Percentiles rank a stretch among this genome's conserved stretches.
These are phyloP conservation scores for Lomographa bimaculata DNA, from an alignment of 2,888 invertebrate species.

Conservation along the genomic window DNA sequence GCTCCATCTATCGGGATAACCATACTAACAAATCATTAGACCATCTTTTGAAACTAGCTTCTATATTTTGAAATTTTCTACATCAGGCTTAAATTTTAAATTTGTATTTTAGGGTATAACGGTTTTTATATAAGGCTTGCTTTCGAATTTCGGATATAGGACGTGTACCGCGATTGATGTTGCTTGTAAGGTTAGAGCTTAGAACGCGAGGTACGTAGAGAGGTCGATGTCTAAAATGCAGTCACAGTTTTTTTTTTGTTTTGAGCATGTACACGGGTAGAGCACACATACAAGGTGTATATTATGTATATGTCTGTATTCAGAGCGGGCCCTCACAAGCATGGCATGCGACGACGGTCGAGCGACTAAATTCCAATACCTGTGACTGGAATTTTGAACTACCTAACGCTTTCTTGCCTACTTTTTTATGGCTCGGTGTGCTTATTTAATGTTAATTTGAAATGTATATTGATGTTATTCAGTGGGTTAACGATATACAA, in stretches of 20 bases:
- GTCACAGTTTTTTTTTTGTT: conserved; percentile 59
- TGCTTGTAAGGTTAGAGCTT: conserved; percentile 63
- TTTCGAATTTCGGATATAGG: conserved; percentile 47
- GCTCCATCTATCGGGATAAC: conserved; percentile 44
- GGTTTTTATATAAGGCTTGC: conserved; percentile 36
- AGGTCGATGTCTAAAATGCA: conserved; percentile 61
- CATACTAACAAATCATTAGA: conserved; percentile 36
- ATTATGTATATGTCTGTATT: conserved; percentile 60
- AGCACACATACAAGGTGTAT: conserved; percentile 33
- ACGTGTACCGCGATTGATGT: conserved; percentile 51
- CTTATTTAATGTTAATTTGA: conserved; percentile 62
- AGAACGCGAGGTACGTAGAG: conserved; percentile 56
- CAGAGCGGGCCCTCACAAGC: conserved; percentile 52
- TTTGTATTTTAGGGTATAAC: conserved; percentile 1
- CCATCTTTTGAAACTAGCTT: conserved; percentile 36
- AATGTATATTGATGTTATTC: conserved; percentile 25
- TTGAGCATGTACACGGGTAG: conserved; percentile 48
- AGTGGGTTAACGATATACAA: conserved; percentile 7
- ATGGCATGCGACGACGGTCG: conserved; percentile 45
- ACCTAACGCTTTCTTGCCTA: conserved; percentile 75
- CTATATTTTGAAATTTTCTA: conserved; percentile 3
- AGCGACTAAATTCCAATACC: conserved; percentile 36
- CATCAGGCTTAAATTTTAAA: conserved; percentile 30
- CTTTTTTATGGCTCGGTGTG: conserved; percentile 79
- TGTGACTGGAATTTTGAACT: conserved; percentile 79